Evolutionary conservation across 2,797 vertebrate species (phyloP).

Genomic region (Enteromius paludinosus): DNA sequence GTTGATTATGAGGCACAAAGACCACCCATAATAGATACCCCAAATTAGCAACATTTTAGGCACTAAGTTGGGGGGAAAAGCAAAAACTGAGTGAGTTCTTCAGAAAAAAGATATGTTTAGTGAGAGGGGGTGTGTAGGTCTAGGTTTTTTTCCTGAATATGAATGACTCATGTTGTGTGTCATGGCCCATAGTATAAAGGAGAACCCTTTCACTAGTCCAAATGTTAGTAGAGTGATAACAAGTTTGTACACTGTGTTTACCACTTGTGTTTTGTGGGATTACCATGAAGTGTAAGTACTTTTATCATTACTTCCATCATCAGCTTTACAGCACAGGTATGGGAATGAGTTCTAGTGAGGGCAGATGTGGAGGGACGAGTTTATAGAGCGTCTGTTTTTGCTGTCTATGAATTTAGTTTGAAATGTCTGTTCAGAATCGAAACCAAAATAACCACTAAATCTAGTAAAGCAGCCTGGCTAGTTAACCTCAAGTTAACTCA

Average conservation of each 20-base stretch:
- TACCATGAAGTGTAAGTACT: conserved; percentile 64
- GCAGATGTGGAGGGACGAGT: background rate
- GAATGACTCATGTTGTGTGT: conserved; percentile 20
- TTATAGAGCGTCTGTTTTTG: background rate
- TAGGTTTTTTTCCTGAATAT: conserved; percentile 41
- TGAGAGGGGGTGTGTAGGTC: conserved; percentile 25
- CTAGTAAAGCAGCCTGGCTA: background rate
- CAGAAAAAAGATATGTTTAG: conserved; percentile 46
- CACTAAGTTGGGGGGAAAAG: conserved; percentile 11
- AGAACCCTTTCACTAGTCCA: conserved; percentile 77
- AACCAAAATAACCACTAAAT: background rate
- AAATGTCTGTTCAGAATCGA: background rate
- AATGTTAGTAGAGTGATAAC: conserved; percentile 62
- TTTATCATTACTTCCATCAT: background rate
- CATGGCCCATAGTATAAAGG: conserved; percentile 78
- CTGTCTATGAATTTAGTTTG: background rate
- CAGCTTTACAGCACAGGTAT: background rate
- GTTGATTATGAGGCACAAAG: background rate
- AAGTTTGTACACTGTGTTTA: conserved; percentile 50
- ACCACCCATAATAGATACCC: background rate
- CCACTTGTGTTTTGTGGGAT: conserved; percentile 48
- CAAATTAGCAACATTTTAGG: conserved; percentile 13
- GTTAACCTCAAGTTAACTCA: background rate
- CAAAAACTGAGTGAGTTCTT: conserved; percentile 43
- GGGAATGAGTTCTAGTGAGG: background rate